Percentiles rank a stretch among this genome's conserved stretches.
Conservation (phyloP, 2,888 invertebrate genomes). For the Phengaris arion region DNA sequence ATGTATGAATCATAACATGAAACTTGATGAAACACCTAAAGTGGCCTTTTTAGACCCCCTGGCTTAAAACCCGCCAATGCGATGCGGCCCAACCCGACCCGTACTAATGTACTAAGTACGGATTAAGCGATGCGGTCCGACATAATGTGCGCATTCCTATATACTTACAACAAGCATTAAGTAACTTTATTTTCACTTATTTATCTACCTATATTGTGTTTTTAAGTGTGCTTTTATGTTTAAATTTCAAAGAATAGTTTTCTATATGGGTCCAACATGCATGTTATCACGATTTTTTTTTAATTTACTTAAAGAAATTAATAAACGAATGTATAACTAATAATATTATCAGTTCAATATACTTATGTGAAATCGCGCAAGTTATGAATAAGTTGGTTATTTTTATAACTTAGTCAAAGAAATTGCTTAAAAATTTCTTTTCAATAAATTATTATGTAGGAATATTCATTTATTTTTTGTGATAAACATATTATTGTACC, state of each 20-base stretch:
- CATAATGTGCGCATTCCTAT: too few relatives aligned
- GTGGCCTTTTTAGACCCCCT: too few relatives aligned
- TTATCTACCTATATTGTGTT: background rate
- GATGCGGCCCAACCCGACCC: too few relatives aligned
- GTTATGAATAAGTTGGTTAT: slow-evolving; percentile 39
- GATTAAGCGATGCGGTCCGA: too few relatives aligned
- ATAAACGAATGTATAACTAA: slow-evolving; percentile 31
- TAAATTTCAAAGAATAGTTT: background rate
- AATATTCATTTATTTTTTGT: background rate
- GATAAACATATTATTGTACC: background rate
- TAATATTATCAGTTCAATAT: slow-evolving; percentile 36
- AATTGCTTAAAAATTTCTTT: background rate
- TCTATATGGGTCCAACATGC: slow-evolving; percentile 25
- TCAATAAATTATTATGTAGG: background rate
- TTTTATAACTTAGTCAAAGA: slow-evolving; percentile 20
- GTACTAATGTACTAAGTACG: too few relatives aligned
- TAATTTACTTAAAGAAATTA: slow-evolving; percentile 25
- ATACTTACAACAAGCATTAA: too few relatives aligned
- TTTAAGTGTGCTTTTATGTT: background rate
- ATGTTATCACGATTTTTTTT: slow-evolving; percentile 6
- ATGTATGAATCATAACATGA: too few relatives aligned
- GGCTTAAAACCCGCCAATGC: too few relatives aligned
- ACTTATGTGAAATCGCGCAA: slow-evolving; percentile 44
- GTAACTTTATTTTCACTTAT: background rate
- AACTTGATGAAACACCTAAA: too few relatives aligned